phyloP scores from a whole-genome alignment of 2,888 invertebrate genomes.

The Sphaerophoria rueppellii region DNA sequence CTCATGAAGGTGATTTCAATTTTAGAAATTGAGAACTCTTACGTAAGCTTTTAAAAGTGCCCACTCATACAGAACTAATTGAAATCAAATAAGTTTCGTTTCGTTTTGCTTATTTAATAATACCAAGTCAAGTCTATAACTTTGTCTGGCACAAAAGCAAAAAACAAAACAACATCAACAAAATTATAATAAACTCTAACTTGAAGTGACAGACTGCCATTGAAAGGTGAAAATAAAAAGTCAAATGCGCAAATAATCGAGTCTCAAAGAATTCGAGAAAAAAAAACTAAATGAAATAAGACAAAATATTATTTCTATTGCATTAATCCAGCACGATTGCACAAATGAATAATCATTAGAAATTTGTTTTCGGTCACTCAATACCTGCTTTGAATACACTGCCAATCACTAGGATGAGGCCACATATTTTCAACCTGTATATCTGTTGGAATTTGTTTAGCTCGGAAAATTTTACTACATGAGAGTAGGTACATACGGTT shows the following conservation, averaged over 20 bases:
- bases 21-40: background rate
- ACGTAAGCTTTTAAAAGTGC: constrained; percentile 1
- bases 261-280: background rate
- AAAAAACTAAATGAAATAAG: background rate
- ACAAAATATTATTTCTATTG: background rate
- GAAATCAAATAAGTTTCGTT: constrained; percentile 32
- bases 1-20: background rate
- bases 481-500: no score
- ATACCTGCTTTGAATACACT: constrained; percentile 19
- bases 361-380: background rate
- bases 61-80: background rate
- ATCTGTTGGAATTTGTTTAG: no score
- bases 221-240: constrained; percentile 18
- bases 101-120: constrained; percentile 12
- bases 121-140: background rate
- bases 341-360: background rate
- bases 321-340: constrained; percentile 29
- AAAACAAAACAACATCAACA: background rate
- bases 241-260: constrained; percentile 25
- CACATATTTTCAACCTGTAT: no score
- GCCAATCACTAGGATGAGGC: no score
- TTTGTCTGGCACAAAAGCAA: background rate
- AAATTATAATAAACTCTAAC: background rate
- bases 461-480: no score
- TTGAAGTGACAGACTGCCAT: background rate